A percentile compares a stretch with the other conserved stretches of the same genome.
Conservation (phyloP, 2,113 vertebrate genomes). For the Andinoacara biseriatus region DNA sequence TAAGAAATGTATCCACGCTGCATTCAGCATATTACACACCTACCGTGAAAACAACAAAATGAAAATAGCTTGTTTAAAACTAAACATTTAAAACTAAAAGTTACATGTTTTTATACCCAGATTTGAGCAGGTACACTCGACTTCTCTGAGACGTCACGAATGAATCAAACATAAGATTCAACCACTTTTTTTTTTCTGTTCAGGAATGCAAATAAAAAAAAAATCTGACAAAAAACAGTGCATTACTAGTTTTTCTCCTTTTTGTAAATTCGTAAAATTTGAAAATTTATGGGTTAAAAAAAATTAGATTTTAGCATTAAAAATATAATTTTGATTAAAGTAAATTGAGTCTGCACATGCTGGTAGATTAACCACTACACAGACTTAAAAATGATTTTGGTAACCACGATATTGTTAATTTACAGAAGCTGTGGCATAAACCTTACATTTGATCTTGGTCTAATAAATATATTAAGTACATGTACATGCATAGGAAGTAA, state of each 20-base stretch:
- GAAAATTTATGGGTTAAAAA: not conserved
- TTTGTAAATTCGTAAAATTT: not conserved
- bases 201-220: not conserved
- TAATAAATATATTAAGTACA: not conserved
- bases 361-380: rapidly evolving
- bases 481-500: not conserved
- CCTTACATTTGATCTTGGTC: not conserved
- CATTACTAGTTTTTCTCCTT: not conserved
- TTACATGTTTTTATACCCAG: not conserved
- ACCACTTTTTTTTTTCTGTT: not conserved
- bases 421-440: rapidly evolving
- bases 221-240: not conserved
- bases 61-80: not conserved
- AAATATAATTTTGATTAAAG: not conserved
- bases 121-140: rapidly evolving
- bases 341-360: not conserved
- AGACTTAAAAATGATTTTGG: not conserved
- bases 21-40: not conserved
- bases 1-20: too few species aligned
- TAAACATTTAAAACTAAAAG: rapidly evolving
- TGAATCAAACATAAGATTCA: not conserved
- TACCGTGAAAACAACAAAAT: not conserved
- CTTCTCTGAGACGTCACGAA: not conserved
- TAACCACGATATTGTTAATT: not conserved
- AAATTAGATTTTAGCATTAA: not conserved